phyloP scores from a whole-genome alignment of 2,888 invertebrate genomes.

The Balanococcus diminutus region DNA sequence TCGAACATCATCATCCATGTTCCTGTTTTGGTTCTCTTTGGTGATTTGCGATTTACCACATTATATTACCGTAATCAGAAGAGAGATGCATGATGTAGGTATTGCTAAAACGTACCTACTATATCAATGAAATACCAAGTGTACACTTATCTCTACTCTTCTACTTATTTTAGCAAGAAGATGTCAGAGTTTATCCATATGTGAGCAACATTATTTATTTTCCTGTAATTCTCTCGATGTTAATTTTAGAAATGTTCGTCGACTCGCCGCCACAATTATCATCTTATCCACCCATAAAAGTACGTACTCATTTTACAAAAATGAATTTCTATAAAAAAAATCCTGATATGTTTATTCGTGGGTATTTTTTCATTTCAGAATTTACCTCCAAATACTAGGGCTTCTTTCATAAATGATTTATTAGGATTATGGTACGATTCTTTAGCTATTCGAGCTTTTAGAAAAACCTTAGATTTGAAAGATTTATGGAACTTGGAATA shows the following conservation, averaged over 20 bases:
- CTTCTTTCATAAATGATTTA: conserved; percentile 84
- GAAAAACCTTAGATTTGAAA: conserved; percentile 76
- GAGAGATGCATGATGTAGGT: conserved; percentile 56
- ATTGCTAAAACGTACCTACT: neutral
- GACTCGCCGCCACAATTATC: conserved; percentile 74
- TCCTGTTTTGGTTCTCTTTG: conserved; percentile 87
- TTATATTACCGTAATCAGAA: conserved; percentile 69
- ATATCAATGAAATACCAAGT: neutral
- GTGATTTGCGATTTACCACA: conserved; percentile 75
- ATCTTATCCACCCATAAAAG: conserved; percentile 73
- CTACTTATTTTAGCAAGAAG: neutral
- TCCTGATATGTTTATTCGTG: neutral
- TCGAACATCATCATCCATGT: conserved; percentile 86
- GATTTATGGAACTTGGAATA: conserved; percentile 94
- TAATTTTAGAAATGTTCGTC: conserved; percentile 79
- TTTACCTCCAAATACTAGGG: conserved; percentile 83
- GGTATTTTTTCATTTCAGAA: conserved; percentile 66
- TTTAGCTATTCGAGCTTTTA: conserved; percentile 83
- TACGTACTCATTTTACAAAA: conserved; percentile 61
- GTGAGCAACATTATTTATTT: conserved; percentile 82
- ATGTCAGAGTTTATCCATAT: conserved; percentile 63
- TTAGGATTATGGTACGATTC: conserved; percentile 91
- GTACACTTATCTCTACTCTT: too few relatives aligned
- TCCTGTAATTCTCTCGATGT: conserved; percentile 71
- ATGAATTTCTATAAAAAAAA: neutral